A percentile compares a stretch with the other conserved stretches of the same genome.
Conservation (phyloP, 1,140 invertebrate species). For the Macrotrachela quadricornifera region DNA sequence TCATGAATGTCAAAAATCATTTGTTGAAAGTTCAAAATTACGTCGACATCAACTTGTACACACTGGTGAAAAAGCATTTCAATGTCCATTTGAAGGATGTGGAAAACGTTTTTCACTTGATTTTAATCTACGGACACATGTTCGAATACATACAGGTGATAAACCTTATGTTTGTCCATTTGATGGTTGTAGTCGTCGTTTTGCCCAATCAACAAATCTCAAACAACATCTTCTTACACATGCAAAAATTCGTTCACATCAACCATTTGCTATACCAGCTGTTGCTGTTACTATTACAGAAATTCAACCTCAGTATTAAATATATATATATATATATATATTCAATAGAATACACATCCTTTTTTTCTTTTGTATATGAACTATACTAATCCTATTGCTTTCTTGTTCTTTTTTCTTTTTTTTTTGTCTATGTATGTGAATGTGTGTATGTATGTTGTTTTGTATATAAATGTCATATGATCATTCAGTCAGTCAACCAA, state of each 20-base stretch:
- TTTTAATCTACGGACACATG: slow-evolving; percentile 82
- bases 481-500: too few relatives aligned
- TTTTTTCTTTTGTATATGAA: too few relatives aligned
- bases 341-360: too few relatives aligned
- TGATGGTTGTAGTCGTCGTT: slow-evolving; percentile 92
- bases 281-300: too few relatives aligned
- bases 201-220: slow-evolving; percentile 88
- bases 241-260: slow-evolving; percentile 41
- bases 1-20: slow-evolving; percentile 91
- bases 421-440: too few relatives aligned
- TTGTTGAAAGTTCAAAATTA: slow-evolving; percentile 87
- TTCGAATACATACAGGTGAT: slow-evolving; percentile 83
- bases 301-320: too few relatives aligned
- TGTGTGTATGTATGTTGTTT: too few relatives aligned
- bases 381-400: too few relatives aligned
- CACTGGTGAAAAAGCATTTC: slow-evolving; percentile 82
- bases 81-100: slow-evolving; percentile 94
- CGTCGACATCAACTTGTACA: slow-evolving; percentile 81
- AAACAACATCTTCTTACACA: slow-evolving; percentile 95
- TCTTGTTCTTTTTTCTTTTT: too few relatives aligned
- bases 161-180: slow-evolving; percentile 90
- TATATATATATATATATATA: too few relatives aligned
- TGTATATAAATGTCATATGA: too few relatives aligned
- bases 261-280: too few relatives aligned
- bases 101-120: slow-evolving; percentile 90